phyloP scores from a whole-genome alignment of 2,797 vertebrate species.

The Falco concolor region DNA sequence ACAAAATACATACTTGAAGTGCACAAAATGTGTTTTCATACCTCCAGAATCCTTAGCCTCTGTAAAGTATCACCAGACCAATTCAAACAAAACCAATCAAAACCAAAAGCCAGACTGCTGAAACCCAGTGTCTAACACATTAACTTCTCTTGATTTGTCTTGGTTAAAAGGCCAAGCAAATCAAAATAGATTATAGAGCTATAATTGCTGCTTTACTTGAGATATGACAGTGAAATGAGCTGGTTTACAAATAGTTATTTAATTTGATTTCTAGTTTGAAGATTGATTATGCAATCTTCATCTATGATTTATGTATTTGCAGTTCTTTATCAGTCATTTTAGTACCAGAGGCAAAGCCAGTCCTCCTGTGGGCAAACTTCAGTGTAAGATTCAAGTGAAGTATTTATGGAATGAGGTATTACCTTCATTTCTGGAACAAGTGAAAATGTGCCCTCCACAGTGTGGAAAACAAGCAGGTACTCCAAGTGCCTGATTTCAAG shows the following conservation, averaged over 20 bases:
- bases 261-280: neutral
- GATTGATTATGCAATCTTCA: neutral
- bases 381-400: neutral
- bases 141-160: neutral
- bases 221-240: neutral
- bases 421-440: neutral
- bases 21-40: neutral
- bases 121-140: neutral
- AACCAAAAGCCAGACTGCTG: neutral
- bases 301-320: neutral
- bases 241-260: neutral
- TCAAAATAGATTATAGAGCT: neutral
- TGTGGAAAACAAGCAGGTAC: neutral
- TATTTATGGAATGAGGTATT: constrained; percentile 5
- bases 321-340: neutral
- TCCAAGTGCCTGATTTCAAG: neutral
- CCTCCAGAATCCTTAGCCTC: neutral
- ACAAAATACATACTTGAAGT: neutral
- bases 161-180: neutral
- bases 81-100: neutral
- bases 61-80: neutral
- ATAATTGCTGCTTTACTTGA: neutral
- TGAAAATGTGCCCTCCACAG: neutral
- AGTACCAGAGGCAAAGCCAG: neutral
- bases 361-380: neutral